Evolutionary conservation across 2,113 vertebrate species (phyloP), one percentile per base, ranked within the genome.

Genomic region (Gymnorhina tibicen): DNA sequence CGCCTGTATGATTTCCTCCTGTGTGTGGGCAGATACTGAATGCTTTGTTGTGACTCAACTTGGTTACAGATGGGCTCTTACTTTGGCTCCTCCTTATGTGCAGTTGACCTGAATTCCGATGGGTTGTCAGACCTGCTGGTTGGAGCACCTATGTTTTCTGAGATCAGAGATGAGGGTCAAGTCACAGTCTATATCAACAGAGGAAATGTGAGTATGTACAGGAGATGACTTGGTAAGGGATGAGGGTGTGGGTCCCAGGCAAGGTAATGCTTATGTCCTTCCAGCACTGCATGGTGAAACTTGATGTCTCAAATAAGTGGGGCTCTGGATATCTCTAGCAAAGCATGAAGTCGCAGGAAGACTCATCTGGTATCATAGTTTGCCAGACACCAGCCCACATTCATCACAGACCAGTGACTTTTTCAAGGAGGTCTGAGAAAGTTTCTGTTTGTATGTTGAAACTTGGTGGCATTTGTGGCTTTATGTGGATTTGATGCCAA

Each of bases 51-150:
- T 98, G 97, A 98, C 98, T 99, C 97, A 95, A 87, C 98, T 99
- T 99, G 98, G 98, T 99, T 99, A 96, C 99, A 99, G 99, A 99
- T 99, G 99, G 99, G 99, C 98, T 99, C 99, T 98, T 99, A 99
- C 99, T 99, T 99, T 99, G 99, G 99, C 98, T 99, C 99, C 98
- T 99, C 99, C 98, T 98, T 99, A 98, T 99, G 99, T 97, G 99
- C 99, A 98, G 99, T 99, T 98, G 99, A 99, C 98, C 98, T 99
- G 98, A 99, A 99, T 91, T 97, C 97, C 46, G 99, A 99, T 8
- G 99, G 99, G 92, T 97, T 99, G 97, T 99, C 99, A 28, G 99
- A 99, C 97, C 98, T 99, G 98, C 98, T 99, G 97, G 99, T 99
- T 92, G 99, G 99, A 91, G 99, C 99, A 77, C 99, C 99, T 96